Conservation (phyloP, 2,113 vertebrate species). For the Camarhynchus parvulus region DNA sequence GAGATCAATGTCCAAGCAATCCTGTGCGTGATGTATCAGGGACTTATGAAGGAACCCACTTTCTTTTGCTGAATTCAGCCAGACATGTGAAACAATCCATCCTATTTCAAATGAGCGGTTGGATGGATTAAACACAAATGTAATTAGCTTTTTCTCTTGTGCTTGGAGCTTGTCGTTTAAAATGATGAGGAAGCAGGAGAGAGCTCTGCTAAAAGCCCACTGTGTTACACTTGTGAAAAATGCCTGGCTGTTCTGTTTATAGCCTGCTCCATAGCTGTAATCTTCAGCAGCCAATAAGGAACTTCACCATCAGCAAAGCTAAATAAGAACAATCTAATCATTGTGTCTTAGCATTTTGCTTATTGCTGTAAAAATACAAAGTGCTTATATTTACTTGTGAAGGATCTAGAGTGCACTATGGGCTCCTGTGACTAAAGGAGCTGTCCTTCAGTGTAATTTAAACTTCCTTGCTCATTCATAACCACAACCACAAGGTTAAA, state of each 20-base stretch:
- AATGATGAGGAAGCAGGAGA: constrained; percentile 21
- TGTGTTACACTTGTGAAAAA: constrained; percentile 17
- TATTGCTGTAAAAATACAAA: constrained; percentile 57
- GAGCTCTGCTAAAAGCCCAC: constrained; percentile 2
- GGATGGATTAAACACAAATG: constrained; percentile 41
- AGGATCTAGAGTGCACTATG: constrained; percentile 32
- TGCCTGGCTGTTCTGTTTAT: constrained; percentile 9
- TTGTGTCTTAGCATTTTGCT: constrained; percentile 56
- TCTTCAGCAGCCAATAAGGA: constrained; percentile 1
- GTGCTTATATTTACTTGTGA: constrained; percentile 46
- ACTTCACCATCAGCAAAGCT: constrained; percentile 34
- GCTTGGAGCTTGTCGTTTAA: constrained; percentile 29
- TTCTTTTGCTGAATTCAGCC: background rate
- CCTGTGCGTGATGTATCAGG: background rate
- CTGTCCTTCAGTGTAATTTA: constrained; percentile 67
- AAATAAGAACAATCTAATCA: constrained; percentile 37
- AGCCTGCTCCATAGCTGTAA: background rate
- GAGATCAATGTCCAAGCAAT: background rate
- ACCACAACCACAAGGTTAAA: constrained; percentile 78
- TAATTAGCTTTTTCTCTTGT: constrained; percentile 51
- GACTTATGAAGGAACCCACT: background rate
- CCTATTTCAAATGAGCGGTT: background rate
- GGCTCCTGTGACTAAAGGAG: constrained; percentile 72
- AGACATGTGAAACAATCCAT: background rate
- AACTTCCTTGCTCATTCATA: constrained; percentile 71